Conservation (phyloP, 2,888 invertebrate species). For the Aricia artaxerxes region DNA sequence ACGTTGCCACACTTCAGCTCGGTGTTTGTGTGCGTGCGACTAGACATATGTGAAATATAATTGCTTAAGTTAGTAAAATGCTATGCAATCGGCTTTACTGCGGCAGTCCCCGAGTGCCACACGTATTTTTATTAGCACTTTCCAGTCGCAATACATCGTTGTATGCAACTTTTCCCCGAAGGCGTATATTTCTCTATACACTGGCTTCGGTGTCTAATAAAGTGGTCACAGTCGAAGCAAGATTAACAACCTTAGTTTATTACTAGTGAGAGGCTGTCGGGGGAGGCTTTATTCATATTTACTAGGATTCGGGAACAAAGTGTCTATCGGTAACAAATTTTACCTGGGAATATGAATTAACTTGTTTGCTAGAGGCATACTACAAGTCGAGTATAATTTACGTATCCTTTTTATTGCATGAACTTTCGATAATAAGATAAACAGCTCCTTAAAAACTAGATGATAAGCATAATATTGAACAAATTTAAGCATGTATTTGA, state of each 20-base stretch:
- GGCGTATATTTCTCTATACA: slow-evolving; percentile 76
- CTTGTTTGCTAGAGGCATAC: background rate
- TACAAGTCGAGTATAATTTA: no score
- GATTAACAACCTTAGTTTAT: slow-evolving; percentile 75
- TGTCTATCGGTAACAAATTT: background rate
- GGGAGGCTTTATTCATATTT: slow-evolving; percentile 43
- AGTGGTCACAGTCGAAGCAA: slow-evolving; percentile 78
- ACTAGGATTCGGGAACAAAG: slow-evolving; percentile 11
- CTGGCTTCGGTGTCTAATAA: slow-evolving; percentile 72
- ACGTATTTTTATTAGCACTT: slow-evolving; percentile 34
- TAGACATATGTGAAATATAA: no score
- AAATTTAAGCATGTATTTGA: no score
- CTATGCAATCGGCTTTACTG: no score
- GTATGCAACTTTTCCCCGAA: slow-evolving; percentile 63
- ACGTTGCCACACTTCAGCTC: no score
- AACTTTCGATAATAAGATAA: no score
- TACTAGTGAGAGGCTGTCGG: slow-evolving; percentile 59
- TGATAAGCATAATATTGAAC: no score
- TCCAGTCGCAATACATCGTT: slow-evolving; percentile 47
- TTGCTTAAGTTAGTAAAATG: no score
- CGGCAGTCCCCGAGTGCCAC: no score
- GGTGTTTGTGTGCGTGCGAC: no score
- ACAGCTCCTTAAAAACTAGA: no score
- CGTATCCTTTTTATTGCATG: no score
- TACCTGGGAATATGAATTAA: background rate